Percentiles rank a stretch among this genome's conserved stretches.
Evolutionary conservation across 1,140 invertebrate species (phyloP).

Genomic region (Danaus plexippus): DNA sequence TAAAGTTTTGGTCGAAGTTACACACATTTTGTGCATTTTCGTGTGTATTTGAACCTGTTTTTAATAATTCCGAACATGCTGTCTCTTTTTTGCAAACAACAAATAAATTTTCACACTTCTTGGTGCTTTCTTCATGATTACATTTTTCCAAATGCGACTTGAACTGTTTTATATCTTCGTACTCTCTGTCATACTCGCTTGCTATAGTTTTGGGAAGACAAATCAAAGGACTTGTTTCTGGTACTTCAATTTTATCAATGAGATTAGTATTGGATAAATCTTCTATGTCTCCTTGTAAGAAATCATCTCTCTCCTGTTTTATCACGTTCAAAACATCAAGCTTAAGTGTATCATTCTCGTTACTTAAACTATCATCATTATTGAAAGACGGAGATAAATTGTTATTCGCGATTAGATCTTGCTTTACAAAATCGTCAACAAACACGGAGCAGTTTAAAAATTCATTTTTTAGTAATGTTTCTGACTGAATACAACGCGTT

Average conservation of each 20-base stretch:
- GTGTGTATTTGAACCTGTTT: no score
- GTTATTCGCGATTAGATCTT: conserved; percentile 1
- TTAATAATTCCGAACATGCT: no score
- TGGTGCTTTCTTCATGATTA: no score
- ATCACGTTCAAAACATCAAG: conserved; percentile 1
- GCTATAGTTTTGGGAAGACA: no score
- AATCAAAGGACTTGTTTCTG: not conserved
- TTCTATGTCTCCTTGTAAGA: conserved; percentile 11
- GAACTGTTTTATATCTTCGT: no score
- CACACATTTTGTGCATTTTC: no score
- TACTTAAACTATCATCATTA: conserved; percentile 9
- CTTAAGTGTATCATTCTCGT: conserved; percentile 3
- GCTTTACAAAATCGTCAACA: conserved; percentile 13
- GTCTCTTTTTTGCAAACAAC: no score
- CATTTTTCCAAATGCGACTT: no score
- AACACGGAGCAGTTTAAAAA: conserved; percentile 5
- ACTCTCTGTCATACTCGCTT: no score
- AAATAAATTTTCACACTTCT: no score
- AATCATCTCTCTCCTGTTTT: conserved; percentile 16
- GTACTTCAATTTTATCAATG: conserved; percentile 1
- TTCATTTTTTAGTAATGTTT: conserved; percentile 34
- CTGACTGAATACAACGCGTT: conserved; percentile 38
- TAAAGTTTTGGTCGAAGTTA: not conserved
- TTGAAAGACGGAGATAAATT: no score
- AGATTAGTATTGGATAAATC: conserved; percentile 7